Evolutionary conservation across 1,140 invertebrate species (phyloP), one percentile per base, ranked within the genome.

Genomic region (Kradibia gibbosae): DNA sequence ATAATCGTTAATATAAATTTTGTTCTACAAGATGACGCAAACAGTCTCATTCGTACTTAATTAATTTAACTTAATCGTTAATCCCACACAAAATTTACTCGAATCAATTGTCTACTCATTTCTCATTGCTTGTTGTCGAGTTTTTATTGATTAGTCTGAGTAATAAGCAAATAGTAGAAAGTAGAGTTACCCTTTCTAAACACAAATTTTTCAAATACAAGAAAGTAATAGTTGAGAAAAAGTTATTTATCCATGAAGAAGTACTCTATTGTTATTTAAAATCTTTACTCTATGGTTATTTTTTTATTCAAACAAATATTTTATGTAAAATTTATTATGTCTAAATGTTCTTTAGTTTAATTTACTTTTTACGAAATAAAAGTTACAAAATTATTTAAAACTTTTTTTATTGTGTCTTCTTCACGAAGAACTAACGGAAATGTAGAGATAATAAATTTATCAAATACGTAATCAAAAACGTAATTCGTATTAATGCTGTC

Each of bases 1-100:
- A 73, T 82, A 80, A 80, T 82, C 72, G 48, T 81, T 78, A 80
- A 78, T 76, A 57, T 62, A 55, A 53, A 81, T 74, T 80, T 80
- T 80, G 78, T 36, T 28, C 20, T 50, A 17, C 71, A 25, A 45
- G 20, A 79, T 79, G 45, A 76, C 73, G 82, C n/a, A 5, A 48
- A n/a, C 78, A 71, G 42, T 25, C 67, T 36, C 48, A 25, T 60
- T 70, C 48, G 62, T 81, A 71, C 76, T 81, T 76, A 42, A 81
- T 76, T 71, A 53, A 50, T 28, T 39, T 34, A 48, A 53, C 17
- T 28, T 67, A 67, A 72, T 77, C 72, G 74, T 72, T 78, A 60
- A 48, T 70, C 67, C 25, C 50, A 48, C 50, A 48, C 17, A 48
- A 28, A 60, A 81, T 77, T 53, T 36, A 17, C 42, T 55, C 17